Evolutionary conservation across 1,140 invertebrate genomes (phyloP).

Genomic region (Wiebesia pumilae): DNA sequence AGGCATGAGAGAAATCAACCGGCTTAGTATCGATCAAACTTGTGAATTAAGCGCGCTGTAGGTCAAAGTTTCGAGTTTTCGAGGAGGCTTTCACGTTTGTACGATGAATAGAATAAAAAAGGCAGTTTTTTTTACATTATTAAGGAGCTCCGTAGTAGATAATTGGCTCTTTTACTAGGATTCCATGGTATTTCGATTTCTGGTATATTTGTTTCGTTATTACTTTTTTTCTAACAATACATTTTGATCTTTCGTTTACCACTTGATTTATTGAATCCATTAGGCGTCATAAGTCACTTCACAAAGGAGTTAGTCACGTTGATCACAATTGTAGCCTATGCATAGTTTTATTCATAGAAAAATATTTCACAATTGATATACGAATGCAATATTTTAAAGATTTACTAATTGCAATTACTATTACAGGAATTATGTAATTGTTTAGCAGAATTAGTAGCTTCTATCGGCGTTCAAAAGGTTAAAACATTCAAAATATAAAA

Average conservation of each 20-base stretch:
- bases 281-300: neutral
- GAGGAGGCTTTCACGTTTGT: neutral
- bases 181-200: neutral
- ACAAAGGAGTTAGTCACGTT: neutral
- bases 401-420: neutral
- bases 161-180: no score
- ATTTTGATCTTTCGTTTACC: no score
- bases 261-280: no score
- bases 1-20: neutral
- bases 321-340: neutral
- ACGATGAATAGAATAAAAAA: neutral
- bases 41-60: constrained; percentile 25
- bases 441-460: no score
- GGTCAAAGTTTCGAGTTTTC: neutral
- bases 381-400: neutral
- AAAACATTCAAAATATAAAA: no score
- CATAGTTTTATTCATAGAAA: neutral
- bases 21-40: constrained; percentile 33
- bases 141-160: neutral
- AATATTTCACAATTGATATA: neutral
- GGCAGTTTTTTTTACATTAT: neutral
- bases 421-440: no score
- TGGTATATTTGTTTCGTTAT: neutral
- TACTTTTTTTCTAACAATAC: neutral
- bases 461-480: no score